Conservation (phyloP, 53 echinoderm and acorn worm species). For the Paelopatides confundens region DNA sequence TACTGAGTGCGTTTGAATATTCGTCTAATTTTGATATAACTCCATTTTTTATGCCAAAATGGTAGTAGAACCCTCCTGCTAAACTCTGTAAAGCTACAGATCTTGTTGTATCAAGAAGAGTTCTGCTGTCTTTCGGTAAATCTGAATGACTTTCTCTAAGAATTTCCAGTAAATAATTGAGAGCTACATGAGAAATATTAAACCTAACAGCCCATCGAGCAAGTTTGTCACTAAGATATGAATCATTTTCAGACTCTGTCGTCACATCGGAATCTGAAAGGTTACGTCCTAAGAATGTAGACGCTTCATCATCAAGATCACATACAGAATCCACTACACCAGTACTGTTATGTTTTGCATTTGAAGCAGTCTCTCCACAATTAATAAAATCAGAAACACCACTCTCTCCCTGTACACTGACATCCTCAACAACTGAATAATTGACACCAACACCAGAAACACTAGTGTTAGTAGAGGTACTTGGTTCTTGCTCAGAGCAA, state of each 20-base stretch:
- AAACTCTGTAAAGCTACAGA: conserved; percentile 29
- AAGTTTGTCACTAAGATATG: background rate
- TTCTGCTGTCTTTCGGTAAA: conserved; percentile 64
- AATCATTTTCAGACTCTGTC: background rate
- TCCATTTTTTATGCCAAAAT: conserved; percentile 50
- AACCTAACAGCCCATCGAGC: conserved; percentile 9
- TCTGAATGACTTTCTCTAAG: conserved; percentile 50
- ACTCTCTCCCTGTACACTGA: too few species aligned
- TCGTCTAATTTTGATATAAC: background rate
- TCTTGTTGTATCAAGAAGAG: conserved; percentile 46
- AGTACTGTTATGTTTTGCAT: too few species aligned
- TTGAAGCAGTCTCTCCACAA: too few species aligned
- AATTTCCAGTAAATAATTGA: conserved; percentile 49
- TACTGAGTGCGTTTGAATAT: background rate
- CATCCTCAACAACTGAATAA: background rate
- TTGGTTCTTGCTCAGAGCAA: too few species aligned
- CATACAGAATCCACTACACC: too few species aligned
- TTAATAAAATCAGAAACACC: too few species aligned
- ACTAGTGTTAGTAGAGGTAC: too few species aligned
- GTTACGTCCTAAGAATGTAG: too few species aligned
- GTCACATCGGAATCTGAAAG: background rate
- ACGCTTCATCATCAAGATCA: too few species aligned
- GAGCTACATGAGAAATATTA: conserved; percentile 58
- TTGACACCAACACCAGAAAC: background rate
- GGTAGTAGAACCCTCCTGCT: conserved; percentile 65